phyloP scores from a whole-genome alignment of 1,140 invertebrate species.

The Bacillus rossius region DNA sequence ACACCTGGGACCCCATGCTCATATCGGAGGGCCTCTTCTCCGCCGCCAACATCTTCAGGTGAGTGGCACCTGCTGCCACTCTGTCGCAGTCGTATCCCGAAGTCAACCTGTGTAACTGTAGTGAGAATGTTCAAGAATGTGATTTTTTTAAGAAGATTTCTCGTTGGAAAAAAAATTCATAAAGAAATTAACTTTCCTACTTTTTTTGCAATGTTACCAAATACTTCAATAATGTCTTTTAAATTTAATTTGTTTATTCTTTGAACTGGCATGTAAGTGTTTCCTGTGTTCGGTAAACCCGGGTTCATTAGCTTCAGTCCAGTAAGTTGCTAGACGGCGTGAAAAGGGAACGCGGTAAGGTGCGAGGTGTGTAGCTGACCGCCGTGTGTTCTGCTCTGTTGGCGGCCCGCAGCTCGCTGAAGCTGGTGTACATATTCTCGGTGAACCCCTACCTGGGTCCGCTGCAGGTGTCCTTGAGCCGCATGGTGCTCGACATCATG shows the following conservation, averaged over 20 bases:
- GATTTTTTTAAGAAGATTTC: not conserved
- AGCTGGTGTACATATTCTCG: constrained; percentile 98
- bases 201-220: not conserved
- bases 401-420: constrained; percentile 90
- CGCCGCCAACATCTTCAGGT: constrained; percentile 93
- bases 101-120: too few species aligned
- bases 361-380: not conserved
- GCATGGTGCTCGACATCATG: constrained; percentile 98
- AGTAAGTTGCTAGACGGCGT: too few species aligned
- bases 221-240: not conserved
- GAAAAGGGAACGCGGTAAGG: not conserved
- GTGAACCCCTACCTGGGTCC: constrained; percentile 97
- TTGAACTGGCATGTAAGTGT: not conserved
- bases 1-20: constrained; percentile 95
- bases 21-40: constrained; percentile 96
- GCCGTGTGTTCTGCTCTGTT: constrained; percentile 18
- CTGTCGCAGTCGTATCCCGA: too few species aligned
- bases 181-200: not conserved
- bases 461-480: constrained; percentile 92
- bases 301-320: too few species aligned
- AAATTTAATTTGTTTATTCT: not conserved
- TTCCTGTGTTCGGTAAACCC: too few species aligned
- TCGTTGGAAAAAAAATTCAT: not conserved
- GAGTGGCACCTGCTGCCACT: too few species aligned
- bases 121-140: constrained; percentile 3